Percentiles rank a stretch among this genome's conserved stretches.
Conservation (phyloP, 2,888 invertebrate species). For the Heliconius ismenius region DNA sequence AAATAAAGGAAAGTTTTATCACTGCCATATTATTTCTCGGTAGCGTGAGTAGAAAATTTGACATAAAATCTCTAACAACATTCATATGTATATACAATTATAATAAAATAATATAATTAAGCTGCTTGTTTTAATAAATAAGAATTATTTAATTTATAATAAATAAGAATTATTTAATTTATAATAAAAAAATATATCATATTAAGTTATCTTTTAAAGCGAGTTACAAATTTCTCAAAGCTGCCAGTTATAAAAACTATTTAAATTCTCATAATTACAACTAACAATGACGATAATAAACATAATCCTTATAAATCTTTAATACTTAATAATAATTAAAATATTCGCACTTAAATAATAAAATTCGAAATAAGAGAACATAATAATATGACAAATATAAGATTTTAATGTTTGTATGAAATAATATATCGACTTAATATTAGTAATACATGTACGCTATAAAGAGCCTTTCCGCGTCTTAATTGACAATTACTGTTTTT, state of each 20-base stretch:
- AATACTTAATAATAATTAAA: constrained; percentile 15
- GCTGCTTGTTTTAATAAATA: constrained; percentile 21
- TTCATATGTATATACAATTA: constrained; percentile 16
- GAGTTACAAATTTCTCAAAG: constrained; percentile 21
- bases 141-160: background rate
- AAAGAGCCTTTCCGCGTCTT: background rate
- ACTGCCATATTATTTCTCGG: background rate
- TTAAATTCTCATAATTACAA: background rate
- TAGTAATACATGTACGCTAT: background rate
- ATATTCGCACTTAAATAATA: constrained; percentile 27
- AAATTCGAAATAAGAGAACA: constrained; percentile 35
- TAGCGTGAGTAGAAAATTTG: constrained; percentile 1
- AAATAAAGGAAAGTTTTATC: background rate
- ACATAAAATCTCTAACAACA: constrained; percentile 26
- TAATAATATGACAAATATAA: background rate
- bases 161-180: background rate
- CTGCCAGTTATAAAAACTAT: constrained; percentile 26
- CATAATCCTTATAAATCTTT: background rate
- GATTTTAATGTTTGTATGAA: background rate
- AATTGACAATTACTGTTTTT: constrained; percentile 3
- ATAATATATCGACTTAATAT: background rate
- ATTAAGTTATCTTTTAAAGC: constrained; percentile 20
- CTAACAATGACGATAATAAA: background rate
- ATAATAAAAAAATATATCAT: background rate
- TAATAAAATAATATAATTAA: constrained; percentile 18